These are phyloP conservation scores for Rhadinocentrus ornatus DNA, from an alignment of 2,797 vertebrate genomes.

Conservation along the genomic window DNA sequence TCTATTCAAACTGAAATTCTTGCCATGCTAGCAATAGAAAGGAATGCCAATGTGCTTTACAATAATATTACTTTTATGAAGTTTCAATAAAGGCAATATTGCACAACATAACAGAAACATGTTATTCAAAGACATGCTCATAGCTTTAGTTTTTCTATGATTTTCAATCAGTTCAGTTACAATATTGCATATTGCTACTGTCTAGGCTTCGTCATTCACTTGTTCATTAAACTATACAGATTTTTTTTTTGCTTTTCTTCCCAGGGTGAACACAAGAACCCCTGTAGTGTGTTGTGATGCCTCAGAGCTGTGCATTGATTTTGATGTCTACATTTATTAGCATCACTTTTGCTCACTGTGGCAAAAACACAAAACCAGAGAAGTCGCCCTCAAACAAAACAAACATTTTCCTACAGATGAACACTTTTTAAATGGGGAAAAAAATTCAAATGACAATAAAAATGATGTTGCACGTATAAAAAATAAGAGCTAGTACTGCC, in stretches of 20 bases:
- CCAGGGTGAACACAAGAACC: conserved; percentile 22
- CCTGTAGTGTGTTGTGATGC: conserved; percentile 29
- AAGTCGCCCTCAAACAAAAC: conserved; percentile 11
- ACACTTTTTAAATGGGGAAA: conserved; percentile 3
- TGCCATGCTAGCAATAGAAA: conserved; percentile 20
- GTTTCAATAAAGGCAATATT: conserved; percentile 69
- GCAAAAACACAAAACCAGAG: conserved; percentile 28
- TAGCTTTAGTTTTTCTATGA: conserved; percentile 36
- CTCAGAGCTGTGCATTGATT: conserved; percentile 42
- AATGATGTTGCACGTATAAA: neutral
- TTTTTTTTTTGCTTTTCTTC: conserved; percentile 1
- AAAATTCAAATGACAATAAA: neutral
- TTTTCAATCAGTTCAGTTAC: conserved; percentile 20
- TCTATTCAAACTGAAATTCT: conserved; percentile 13
- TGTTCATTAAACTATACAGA: conserved; percentile 34
- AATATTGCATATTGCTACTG: conserved; percentile 35
- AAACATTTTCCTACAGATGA: conserved; percentile 8
- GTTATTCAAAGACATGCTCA: conserved; percentile 38
- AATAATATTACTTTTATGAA: conserved; percentile 39
- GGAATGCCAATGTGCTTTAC: conserved; percentile 36
- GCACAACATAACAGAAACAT: conserved; percentile 63
- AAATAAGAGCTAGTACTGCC: neutral
- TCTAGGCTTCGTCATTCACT: conserved; percentile 20
- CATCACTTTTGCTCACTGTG: conserved; percentile 19
- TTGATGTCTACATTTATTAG: conserved; percentile 17